Evolutionary conservation across 1,140 invertebrate species (phyloP).

Genomic region (Plectus sambesii): DNA sequence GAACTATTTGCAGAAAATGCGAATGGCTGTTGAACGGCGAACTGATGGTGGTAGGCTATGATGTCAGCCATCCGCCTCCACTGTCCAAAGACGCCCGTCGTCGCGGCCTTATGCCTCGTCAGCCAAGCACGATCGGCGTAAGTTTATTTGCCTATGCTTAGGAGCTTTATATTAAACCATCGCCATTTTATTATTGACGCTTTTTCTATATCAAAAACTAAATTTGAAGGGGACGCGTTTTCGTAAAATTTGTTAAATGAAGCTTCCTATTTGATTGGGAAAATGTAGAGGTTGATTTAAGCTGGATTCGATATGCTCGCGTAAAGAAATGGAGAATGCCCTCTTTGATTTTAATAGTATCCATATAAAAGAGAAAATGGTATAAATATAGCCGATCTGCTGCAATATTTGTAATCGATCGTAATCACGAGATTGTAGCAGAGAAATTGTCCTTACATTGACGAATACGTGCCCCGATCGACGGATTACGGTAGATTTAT

Average conservation of each 20-base stretch:
- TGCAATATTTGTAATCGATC: too few species aligned
- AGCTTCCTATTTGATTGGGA: background rate
- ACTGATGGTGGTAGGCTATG: slow-evolving; percentile 24
- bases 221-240: background rate
- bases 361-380: too few species aligned
- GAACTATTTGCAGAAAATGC: slow-evolving; percentile 15
- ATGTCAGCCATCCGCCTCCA: slow-evolving; percentile 22
- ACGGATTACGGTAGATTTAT: too few species aligned
- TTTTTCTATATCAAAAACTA: background rate
- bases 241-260: background rate
- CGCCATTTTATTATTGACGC: background rate
- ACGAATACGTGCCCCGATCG: too few species aligned
- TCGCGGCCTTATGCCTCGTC: slow-evolving; percentile 3
- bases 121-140: background rate
- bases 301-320: too few species aligned
- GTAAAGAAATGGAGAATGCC: too few species aligned
- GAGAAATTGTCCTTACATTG: too few species aligned
- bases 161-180: slow-evolving; percentile 2
- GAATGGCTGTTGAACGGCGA: slow-evolving; percentile 9
- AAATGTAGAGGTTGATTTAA: too few species aligned
- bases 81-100: background rate
- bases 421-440: too few species aligned
- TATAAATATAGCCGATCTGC: too few species aligned
- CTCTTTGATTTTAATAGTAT: too few species aligned
- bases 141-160: background rate